Percentiles rank a stretch among this genome's conserved stretches.
Conservation (phyloP, 2,888 invertebrate species). For the Punctoribates punctum region DNA sequence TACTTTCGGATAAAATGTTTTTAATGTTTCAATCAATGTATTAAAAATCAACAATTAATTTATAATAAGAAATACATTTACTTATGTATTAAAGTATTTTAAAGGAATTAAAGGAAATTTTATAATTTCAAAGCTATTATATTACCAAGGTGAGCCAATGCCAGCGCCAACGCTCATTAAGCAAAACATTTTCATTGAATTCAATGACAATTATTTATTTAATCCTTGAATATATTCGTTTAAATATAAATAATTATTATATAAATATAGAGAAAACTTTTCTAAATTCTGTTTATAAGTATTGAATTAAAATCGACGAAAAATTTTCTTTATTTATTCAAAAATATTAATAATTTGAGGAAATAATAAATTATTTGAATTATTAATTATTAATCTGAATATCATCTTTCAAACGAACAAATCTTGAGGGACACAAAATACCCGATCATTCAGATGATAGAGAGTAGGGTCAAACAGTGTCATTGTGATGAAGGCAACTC, state of each 20-base stretch:
- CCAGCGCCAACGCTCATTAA: neutral
- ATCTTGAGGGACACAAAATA: neutral
- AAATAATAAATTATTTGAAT: too few relatives aligned
- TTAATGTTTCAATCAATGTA: too few relatives aligned
- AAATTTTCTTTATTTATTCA: neutral
- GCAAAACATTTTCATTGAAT: neutral
- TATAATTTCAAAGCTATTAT: neutral
- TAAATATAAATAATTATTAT: neutral
- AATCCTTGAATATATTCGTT: neutral
- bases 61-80: too few relatives aligned
- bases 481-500: neutral
- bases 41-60: too few relatives aligned
- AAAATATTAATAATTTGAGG: too few relatives aligned
- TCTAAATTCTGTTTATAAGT: neutral
- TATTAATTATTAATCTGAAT: neutral
- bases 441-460: neutral
- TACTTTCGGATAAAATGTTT: too few relatives aligned
- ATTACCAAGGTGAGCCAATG: neutral
- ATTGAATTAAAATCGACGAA: neutral
- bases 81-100: neutral
- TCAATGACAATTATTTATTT: slow-evolving; percentile 5
- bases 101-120: neutral
- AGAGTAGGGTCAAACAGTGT: neutral
- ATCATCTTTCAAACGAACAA: neutral
- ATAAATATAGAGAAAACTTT: slow-evolving; percentile 2